Conservation (phyloP, 1,140 invertebrate species). For the Polypedilum pembai region DNA sequence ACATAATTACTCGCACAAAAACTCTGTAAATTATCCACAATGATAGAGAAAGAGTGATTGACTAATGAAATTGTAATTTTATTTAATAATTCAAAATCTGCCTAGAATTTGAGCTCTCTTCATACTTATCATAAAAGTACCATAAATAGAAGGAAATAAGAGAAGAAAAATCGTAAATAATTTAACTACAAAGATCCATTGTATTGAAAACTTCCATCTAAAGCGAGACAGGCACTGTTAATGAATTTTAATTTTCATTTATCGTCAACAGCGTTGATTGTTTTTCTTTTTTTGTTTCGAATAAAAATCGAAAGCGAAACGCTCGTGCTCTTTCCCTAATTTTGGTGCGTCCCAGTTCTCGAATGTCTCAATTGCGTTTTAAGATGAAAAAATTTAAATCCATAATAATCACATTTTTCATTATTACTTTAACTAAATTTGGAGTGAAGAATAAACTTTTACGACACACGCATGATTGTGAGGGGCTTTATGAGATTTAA, state of each 20-base stretch:
- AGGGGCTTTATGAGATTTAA: not conserved
- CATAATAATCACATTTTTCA: not conserved
- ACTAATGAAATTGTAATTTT: no score
- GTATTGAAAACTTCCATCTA: not conserved
- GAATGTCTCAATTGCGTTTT: conserved; percentile 4
- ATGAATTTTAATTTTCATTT: conserved; percentile 4
- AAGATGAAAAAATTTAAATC: not conserved
- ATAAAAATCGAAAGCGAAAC: no score
- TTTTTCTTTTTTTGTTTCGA: not conserved
- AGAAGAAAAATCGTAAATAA: no score
- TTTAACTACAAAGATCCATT: no score
- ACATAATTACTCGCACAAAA: no score
- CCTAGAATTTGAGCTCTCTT: no score
- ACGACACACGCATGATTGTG: not conserved
- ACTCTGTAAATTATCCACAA: no score
- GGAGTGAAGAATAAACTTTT: conserved; percentile 6
- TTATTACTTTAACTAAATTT: not conserved
- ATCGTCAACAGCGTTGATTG: not conserved
- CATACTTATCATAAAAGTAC: no score
- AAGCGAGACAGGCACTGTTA: no score
- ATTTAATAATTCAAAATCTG: no score
- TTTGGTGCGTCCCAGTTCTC: not conserved
- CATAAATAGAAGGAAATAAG: no score
- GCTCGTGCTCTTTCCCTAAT: not conserved
- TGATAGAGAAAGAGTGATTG: no score